Conservation (phyloP, 2,888 invertebrate species). For the Hylaea fasciaria region DNA sequence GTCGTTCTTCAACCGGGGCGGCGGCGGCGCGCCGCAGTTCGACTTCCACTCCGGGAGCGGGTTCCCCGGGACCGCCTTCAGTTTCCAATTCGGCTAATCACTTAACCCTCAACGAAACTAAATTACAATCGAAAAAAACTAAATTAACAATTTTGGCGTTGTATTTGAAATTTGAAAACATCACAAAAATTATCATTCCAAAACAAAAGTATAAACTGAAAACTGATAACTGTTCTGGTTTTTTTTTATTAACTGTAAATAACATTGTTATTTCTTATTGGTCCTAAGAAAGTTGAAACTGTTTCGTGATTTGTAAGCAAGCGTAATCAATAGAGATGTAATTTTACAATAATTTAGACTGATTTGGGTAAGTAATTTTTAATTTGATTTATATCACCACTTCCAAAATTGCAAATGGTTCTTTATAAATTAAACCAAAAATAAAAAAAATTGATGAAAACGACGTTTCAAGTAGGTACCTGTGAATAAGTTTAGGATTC, state of each 20-base stretch:
- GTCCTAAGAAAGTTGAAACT: constrained; percentile 3
- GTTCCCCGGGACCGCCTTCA: constrained; percentile 86
- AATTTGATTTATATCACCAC: constrained; percentile 27
- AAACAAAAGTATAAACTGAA: constrained; percentile 2
- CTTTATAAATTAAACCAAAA: neutral
- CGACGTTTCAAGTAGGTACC: constrained; percentile 2
- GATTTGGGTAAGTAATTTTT: constrained; percentile 69
- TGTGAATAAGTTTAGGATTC: constrained; percentile 6
- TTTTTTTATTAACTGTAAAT: too few relatives aligned
- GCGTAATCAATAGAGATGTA: constrained; percentile 14
- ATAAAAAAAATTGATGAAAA: neutral
- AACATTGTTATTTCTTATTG: too few relatives aligned
- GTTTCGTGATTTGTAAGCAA: constrained; percentile 21
- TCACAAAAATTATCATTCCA: constrained; percentile 40
- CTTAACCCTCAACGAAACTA: constrained; percentile 22
- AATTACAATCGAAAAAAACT: neutral
- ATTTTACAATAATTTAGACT: constrained; percentile 62
- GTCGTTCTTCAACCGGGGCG: constrained; percentile 89
- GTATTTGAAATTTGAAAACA: constrained; percentile 15
- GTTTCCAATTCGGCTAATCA: constrained; percentile 88
- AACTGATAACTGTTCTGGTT: too few relatives aligned
- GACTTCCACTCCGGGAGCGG: constrained; percentile 82
- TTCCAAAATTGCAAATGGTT: constrained; percentile 9
- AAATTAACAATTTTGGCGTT: neutral
- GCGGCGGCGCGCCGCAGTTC: constrained; percentile 80